These are phyloP conservation scores for Serranus cabrilla DNA, from an alignment of 2,797 vertebrate species.

Conservation along the genomic window DNA sequence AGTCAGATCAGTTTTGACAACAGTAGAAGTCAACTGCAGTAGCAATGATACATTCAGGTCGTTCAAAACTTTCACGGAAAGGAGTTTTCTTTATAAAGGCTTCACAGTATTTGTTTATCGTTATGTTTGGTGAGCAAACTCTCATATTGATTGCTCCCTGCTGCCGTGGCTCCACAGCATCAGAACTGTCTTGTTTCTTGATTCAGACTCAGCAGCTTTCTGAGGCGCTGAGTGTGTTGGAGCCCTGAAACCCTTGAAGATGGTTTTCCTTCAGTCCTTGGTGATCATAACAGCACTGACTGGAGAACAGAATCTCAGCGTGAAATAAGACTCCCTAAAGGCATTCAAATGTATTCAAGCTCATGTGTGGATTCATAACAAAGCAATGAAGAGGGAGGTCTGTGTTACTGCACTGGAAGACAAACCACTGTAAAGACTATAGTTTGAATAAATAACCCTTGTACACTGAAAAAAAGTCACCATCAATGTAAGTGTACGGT, in stretches of 20 bases:
- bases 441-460: background rate
- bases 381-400: too few relatives aligned
- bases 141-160: conserved; percentile 5
- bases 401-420: background rate
- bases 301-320: background rate
- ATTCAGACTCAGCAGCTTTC: conserved; percentile 22
- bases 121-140: conserved; percentile 3
- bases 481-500: too few relatives aligned
- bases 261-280: conserved; percentile 19
- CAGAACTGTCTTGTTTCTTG: conserved; percentile 12
- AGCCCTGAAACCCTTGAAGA: conserved; percentile 16
- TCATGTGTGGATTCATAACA: background rate
- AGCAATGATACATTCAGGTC: background rate
- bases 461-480: too few relatives aligned
- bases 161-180: conserved; percentile 14
- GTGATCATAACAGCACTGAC: conserved; percentile 18
- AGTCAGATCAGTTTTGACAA: conserved; percentile 12
- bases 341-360: background rate
- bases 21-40: background rate
- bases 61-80: background rate
- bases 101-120: conserved; percentile 8
- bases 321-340: conserved; percentile 4
- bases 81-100: background rate
- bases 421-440: background rate
- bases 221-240: conserved; percentile 19